Evolutionary conservation across 2,797 vertebrate species (phyloP).

Genomic region (Ibycter americanus): DNA sequence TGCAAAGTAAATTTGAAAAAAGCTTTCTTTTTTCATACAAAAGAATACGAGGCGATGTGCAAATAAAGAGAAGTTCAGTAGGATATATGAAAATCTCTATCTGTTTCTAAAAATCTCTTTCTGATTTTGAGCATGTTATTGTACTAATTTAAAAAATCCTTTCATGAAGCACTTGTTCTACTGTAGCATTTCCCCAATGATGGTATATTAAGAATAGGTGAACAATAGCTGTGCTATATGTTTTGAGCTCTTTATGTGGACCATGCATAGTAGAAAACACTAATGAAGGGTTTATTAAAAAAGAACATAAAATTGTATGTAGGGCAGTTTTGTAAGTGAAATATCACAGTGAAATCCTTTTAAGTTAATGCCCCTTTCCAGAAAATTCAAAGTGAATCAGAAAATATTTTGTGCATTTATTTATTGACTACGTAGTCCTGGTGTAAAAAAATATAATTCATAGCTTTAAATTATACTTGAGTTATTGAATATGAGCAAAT

Average conservation of each 20-base stretch:
- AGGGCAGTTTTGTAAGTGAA: background rate
- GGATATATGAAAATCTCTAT: slow-evolving; percentile 12
- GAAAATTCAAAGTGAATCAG: background rate
- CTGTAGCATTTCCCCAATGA: slow-evolving; percentile 26
- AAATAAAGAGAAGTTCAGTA: slow-evolving; percentile 25
- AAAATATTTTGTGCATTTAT: background rate
- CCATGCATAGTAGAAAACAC: background rate
- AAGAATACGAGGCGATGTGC: background rate
- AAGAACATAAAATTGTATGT: background rate
- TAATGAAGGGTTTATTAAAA: slow-evolving; percentile 23
- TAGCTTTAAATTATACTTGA: background rate
- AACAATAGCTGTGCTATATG: slow-evolving; percentile 45
- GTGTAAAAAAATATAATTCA: background rate
- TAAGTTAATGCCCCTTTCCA: background rate
- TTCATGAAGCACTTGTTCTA: background rate
- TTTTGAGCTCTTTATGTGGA: slow-evolving; percentile 32
- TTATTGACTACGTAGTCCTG: background rate
- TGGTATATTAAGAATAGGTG: slow-evolving; percentile 38
- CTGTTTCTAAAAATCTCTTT: slow-evolving; percentile 38
- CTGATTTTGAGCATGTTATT: background rate
- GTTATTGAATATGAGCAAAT: background rate
- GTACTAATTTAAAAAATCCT: slow-evolving; percentile 36
- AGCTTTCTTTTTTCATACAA: background rate
- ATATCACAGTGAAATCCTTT: background rate
- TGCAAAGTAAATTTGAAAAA: slow-evolving; percentile 21